These are phyloP conservation scores for Yponomeuta evonymella DNA, from an alignment of 2,888 invertebrate genomes.

Conservation along the genomic window DNA sequence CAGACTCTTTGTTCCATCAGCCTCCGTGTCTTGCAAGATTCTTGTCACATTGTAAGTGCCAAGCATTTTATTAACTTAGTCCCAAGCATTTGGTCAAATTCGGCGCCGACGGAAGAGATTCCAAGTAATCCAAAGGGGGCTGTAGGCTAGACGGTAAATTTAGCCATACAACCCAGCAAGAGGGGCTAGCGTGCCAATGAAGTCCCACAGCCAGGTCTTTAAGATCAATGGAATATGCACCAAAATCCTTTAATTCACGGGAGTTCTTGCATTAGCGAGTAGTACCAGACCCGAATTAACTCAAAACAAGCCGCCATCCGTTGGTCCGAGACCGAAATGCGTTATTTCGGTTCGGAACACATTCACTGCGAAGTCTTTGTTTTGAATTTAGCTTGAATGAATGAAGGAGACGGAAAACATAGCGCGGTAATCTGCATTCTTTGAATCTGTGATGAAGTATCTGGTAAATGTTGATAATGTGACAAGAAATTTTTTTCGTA, in stretches of 20 bases:
- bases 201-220: too few relatives aligned
- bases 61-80: too few relatives aligned
- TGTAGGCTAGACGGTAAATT: neutral
- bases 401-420: neutral
- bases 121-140: neutral
- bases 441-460: too few relatives aligned
- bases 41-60: too few relatives aligned
- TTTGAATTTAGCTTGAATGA: neutral
- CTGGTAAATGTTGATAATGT: too few relatives aligned
- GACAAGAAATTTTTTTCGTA: too few relatives aligned
- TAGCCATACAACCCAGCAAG: neutral
- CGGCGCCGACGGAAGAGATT: neutral
- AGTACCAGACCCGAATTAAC: neutral
- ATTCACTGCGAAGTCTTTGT: neutral
- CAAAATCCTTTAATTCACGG: neutral
- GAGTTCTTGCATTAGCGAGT: neutral
- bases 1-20: too few relatives aligned
- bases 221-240: too few relatives aligned
- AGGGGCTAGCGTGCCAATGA: too few relatives aligned
- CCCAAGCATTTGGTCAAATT: too few relatives aligned
- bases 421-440: too few relatives aligned
- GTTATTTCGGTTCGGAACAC: neutral
- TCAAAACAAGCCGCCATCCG: neutral
- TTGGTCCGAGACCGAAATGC: neutral
- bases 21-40: too few relatives aligned